A percentile compares a stretch with the other conserved stretches of the same genome.
These are phyloP conservation scores for Drosophila gaucha DNA, from an alignment of 2,888 invertebrate species.

Conservation along the genomic window DNA sequence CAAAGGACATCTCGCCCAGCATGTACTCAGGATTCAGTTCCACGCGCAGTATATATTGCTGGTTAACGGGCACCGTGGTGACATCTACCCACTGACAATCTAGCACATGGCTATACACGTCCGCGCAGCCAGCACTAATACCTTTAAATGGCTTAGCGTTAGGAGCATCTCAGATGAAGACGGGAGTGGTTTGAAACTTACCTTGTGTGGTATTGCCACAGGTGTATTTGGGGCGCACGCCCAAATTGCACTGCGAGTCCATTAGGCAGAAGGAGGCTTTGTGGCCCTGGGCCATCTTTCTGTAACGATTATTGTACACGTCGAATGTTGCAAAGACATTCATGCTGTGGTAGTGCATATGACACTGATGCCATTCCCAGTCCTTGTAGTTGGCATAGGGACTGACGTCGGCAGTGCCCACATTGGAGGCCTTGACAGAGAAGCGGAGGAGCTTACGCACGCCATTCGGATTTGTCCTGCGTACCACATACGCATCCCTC, in stretches of 20 bases:
- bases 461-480: constrained; percentile 64
- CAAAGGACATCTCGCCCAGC: constrained; percentile 76
- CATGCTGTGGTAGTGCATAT: constrained; percentile 80
- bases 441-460: constrained; percentile 75
- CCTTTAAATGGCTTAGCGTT: constrained; percentile 39
- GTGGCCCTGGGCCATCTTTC: constrained; percentile 78
- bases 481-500: constrained; percentile 74
- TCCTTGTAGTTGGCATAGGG: constrained; percentile 79
- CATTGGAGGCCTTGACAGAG: constrained; percentile 77
- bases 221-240: constrained; percentile 58
- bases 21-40: constrained; percentile 79
- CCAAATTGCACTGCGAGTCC: constrained; percentile 70
- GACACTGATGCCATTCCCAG: constrained; percentile 82
- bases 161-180: background rate
- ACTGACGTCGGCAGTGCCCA: constrained; percentile 78
- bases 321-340: constrained; percentile 80
- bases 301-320: constrained; percentile 68
- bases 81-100: constrained; percentile 83
- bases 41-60: constrained; percentile 71
- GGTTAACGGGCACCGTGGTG: constrained; percentile 71
- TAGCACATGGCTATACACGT: constrained; percentile 68
- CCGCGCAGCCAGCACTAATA: constrained; percentile 77
- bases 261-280: constrained; percentile 81
- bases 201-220: constrained; percentile 80
- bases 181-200: constrained; percentile 22